Evolutionary conservation across 1,140 invertebrate species (phyloP).

Genomic region (Melanaphis sacchari): DNA sequence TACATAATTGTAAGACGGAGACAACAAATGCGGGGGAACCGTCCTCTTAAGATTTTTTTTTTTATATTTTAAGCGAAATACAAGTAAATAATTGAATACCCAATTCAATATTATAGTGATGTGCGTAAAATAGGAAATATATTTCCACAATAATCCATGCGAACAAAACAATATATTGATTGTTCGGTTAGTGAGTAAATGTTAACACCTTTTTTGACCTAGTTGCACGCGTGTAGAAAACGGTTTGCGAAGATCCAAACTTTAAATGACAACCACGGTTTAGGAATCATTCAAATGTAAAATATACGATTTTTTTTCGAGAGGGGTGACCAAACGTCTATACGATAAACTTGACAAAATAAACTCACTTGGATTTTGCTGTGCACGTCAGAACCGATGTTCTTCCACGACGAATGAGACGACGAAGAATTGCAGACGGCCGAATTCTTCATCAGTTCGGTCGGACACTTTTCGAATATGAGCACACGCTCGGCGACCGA

Average conservation of each 20-base stretch:
- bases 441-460: slow-evolving; percentile 76
- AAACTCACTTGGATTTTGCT: slow-evolving; percentile 74
- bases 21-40: too few species aligned
- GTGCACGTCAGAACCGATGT: slow-evolving; percentile 69
- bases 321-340: background rate
- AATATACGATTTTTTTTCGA: background rate
- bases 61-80: background rate
- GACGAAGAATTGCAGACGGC: slow-evolving; percentile 61
- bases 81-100: background rate
- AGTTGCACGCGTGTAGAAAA: background rate
- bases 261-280: background rate
- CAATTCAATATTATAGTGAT: background rate
- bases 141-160: background rate
- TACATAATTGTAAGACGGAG: too few species aligned
- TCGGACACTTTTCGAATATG: slow-evolving; percentile 90
- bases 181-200: background rate
- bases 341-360: background rate
- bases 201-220: background rate
- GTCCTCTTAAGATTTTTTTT: background rate
- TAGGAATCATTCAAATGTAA: background rate
- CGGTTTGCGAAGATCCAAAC: background rate
- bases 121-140: background rate
- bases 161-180: background rate
- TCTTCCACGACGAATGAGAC: slow-evolving; percentile 70
- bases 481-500: slow-evolving; percentile 90